Base-by-base conservation (phyloP, 2,113 vertebrate species). In the Platichthys stellatus region DNA sequence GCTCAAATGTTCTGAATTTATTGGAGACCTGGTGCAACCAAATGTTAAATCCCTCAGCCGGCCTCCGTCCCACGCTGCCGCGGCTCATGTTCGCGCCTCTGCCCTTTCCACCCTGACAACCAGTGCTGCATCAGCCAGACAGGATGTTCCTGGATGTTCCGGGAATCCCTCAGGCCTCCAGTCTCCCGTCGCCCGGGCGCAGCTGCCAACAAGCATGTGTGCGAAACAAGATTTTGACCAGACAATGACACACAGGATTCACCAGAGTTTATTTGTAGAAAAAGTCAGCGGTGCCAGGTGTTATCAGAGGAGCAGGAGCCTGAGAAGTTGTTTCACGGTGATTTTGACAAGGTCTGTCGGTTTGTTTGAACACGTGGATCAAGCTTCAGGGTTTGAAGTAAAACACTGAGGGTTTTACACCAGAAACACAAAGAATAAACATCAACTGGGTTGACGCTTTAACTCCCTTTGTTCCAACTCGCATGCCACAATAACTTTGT, bases 121-220 rank as follows among this genome's bases (percentile, higher is more conserved):
- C 81, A 80, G 88, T 86, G 84, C 88, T 65, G 84, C 76, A 65
- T 69, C 76, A 83, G 75, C 75, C 68, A 77, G 82, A 82, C 80
- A 68, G 76, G 84, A 89, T 92, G 85, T 84, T 86, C 75, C 75
- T 83, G 71, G 64, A 83, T 82, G 82, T 78, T 72, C 31, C n/a
- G 61, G 63, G 72, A 83, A 76, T 89, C 85, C 82, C 85, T 69
- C 2, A 63, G 86, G 86, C 66, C 81, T 65, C 35, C 47, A 3
- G 72, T 77, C 63, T 84, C 86, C 71, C 21, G 78, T 1, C 73
- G 69, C 58, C 60, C 60, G 47, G 53, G 4, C 67, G 76, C 85
- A 80, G 72, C 83, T 89, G 76, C 81, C 83, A 82, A 83, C 83
- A 86, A 84, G 74, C 69, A 62, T 20, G 51, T 28, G 24, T 60